Percentiles rank a stretch among this genome's conserved stretches.
Conservation (phyloP, 2,113 vertebrate genomes). For the Emydocephalus ijimae region DNA sequence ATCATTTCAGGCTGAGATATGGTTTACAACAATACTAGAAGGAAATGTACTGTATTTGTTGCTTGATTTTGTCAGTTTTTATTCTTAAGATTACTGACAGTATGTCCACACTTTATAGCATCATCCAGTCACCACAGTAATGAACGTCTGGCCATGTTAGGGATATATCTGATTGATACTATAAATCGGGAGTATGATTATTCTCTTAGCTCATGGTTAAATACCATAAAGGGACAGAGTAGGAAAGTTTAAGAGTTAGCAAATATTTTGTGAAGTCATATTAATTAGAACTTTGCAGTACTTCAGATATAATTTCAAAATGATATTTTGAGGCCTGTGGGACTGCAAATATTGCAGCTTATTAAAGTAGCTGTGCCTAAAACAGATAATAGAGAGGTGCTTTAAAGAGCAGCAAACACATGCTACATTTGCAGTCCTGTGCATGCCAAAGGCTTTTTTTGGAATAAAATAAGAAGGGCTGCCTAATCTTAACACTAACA, state of each 20-base stretch:
- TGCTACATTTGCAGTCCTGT: not conserved
- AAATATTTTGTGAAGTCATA: not conserved
- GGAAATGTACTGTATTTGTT: not conserved
- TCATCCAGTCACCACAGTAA: not conserved
- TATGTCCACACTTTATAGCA: not conserved
- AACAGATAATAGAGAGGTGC: not conserved
- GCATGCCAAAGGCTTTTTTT: not conserved
- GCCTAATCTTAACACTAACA: not conserved
- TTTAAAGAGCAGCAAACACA: not conserved
- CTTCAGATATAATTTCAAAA: not conserved
- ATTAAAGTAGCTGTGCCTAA: not conserved
- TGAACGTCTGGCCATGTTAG: not conserved
- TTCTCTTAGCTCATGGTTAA: not conserved
- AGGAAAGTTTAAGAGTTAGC: not conserved
- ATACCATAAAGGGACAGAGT: not conserved
- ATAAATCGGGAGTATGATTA: not conserved
- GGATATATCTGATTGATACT: not conserved
- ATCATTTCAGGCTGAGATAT: not conserved
- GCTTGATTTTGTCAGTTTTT: not conserved
- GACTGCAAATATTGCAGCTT: not conserved
- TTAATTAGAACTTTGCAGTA: not conserved
- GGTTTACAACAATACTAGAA: not conserved
- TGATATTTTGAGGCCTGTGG: not conserved
- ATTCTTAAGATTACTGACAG: not conserved
- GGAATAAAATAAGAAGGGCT: not conserved